Percentiles rank a stretch among this genome's conserved stretches.
These are phyloP conservation scores for Rostratula benghalensis DNA, from an alignment of 2,113 vertebrate genomes.

Conservation along the genomic window DNA sequence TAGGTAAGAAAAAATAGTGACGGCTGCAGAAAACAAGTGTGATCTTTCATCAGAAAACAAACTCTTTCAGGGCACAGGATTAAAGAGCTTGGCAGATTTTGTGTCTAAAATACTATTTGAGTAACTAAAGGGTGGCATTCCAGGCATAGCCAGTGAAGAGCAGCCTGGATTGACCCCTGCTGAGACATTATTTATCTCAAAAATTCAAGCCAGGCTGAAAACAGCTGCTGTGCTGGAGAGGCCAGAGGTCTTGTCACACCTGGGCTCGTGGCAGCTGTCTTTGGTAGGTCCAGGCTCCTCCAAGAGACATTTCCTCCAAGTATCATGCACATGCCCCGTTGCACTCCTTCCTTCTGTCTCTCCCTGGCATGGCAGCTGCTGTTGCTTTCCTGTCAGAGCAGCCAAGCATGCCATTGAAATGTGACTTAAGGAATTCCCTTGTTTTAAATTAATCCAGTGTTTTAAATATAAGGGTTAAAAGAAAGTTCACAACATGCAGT, in stretches of 20 bases:
- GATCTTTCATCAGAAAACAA: not conserved
- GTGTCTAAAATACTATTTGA: not conserved
- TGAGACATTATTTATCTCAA: not conserved
- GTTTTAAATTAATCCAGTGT: not conserved
- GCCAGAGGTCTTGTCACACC: not conserved
- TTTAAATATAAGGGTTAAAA: not conserved
- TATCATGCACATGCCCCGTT: fast-evolving
- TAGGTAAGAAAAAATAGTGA: not conserved
- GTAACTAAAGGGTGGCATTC: not conserved
- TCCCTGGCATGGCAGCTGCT: not conserved
- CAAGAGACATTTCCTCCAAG: not conserved
- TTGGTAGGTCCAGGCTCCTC: not conserved
- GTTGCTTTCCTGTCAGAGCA: not conserved
- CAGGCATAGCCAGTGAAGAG: not conserved
- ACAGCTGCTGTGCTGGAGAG: not conserved
- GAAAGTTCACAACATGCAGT: not conserved
- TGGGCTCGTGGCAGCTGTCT: not conserved
- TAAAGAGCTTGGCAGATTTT: not conserved
- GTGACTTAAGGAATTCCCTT: not conserved
- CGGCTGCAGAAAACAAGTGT: not conserved
- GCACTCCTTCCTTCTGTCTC: not conserved
- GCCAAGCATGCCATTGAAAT: not conserved
- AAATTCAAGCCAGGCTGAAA: not conserved
- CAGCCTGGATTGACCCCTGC: not conserved
- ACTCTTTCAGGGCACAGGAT: not conserved